Base-by-base conservation (phyloP, 2,797 vertebrate species). In the Philypnodon macrostomus region DNA sequence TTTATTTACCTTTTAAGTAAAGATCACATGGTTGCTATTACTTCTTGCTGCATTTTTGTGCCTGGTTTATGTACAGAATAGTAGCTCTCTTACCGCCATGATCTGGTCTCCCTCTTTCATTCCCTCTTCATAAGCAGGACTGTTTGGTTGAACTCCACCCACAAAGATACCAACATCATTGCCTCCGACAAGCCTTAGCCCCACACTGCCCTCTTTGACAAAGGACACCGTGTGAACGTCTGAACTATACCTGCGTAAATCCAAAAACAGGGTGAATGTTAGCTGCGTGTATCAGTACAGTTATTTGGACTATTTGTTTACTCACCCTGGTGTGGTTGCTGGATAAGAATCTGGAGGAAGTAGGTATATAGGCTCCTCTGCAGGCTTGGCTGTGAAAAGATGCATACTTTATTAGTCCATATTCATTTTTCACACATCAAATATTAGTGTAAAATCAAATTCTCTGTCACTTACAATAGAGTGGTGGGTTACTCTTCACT, bases 111-210 rank as follows among this genome's bases (percentile, higher is more conserved):
- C 97, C 56, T 95, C 93, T 44, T 36, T 87, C 83, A 99, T 77
- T 0, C 94, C 95, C 71, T 94, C 85, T 4, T 53, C 65, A 0
- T 91, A 90, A 0, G 96, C 95, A 0, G 91, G 91, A 77, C 96
- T 98, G 58, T 92, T 93, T 0, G 91, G 91, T 67, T 97, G 96
- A 63, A 98, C 92, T 0, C 92, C 88, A 0, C 95, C 92, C 5
- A 98, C 94, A 2, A 99, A 98, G 83, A 98, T 98, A 26, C 97
- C 97, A 0, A 96, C 90, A 0, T 98, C 93, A 0, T 99, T 98
- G 18, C 97, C 97, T 0, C 97, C 97, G 0, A 97, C 92, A 18
- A 99, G 90, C 42, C 90, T 91, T 50, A 99, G 83, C 11, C 97
- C 96, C 0, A 96, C 70, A 0, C 81, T 98, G 47, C 79, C 77